Evolutionary conservation across 2,888 invertebrate genomes (phyloP).

Genomic region (Desoria tigrina): DNA sequence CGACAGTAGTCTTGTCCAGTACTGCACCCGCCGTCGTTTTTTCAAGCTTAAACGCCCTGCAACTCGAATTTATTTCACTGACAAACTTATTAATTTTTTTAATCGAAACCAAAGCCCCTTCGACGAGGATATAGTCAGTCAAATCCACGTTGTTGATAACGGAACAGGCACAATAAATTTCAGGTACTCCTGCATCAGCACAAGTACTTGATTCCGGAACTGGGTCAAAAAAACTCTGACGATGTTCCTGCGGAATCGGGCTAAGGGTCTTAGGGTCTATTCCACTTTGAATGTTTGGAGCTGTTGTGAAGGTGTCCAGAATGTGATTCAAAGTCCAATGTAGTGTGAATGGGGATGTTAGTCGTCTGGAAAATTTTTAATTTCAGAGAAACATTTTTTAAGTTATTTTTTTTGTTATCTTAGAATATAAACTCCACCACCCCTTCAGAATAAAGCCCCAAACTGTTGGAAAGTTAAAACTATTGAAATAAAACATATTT

Average conservation of each 20-base stretch:
- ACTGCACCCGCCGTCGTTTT: slow-evolving; percentile 1
- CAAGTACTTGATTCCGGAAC: slow-evolving; percentile 4
- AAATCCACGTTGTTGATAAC: slow-evolving; percentile 14
- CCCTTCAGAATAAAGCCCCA: background rate
- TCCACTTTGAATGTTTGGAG: too few relatives aligned
- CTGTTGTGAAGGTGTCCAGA: slow-evolving; percentile 15
- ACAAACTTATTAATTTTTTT: background rate
- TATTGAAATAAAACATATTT: background rate
- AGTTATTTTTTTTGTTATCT: too few relatives aligned
- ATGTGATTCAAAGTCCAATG: slow-evolving; percentile 27
- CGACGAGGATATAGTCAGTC: slow-evolving; percentile 5
- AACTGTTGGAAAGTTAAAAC: background rate
- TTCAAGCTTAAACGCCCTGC: background rate
- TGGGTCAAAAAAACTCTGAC: background rate
- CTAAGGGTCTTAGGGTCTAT: too few relatives aligned
- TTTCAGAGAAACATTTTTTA: background rate
- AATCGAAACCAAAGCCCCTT: background rate
- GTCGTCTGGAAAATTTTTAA: slow-evolving; percentile 22
- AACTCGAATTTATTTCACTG: background rate
- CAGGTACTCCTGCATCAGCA: slow-evolving; percentile 21
- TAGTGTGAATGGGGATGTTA: slow-evolving; percentile 29
- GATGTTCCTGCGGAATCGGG: background rate
- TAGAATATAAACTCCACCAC: too few relatives aligned
- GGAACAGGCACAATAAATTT: slow-evolving; percentile 28
- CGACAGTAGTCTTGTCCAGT: slow-evolving; percentile 12